A percentile compares a stretch with the other conserved stretches of the same genome.
Evolutionary conservation across 2,888 invertebrate species (phyloP).

Genomic region (Cerceris ruficornis): DNA sequence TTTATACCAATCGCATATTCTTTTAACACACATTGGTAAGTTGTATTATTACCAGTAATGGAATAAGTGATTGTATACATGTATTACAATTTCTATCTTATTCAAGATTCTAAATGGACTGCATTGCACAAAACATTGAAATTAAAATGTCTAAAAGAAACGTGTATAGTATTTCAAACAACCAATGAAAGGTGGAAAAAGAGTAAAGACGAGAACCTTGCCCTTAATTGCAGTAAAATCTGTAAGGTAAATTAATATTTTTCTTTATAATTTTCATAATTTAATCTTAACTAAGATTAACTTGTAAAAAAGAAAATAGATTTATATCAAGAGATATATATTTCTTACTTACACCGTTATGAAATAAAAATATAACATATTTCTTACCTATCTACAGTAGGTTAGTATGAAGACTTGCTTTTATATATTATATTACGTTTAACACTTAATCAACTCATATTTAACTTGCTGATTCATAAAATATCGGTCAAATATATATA

Average conservation of each 20-base stretch:
- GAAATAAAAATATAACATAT: no score
- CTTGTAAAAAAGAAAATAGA: neutral
- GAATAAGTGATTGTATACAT: neutral
- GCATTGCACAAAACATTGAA: slow-evolving; percentile 76
- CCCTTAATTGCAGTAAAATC: slow-evolving; percentile 62
- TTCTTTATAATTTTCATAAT: neutral
- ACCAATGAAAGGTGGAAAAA: slow-evolving; percentile 81
- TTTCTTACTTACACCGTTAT: no score
- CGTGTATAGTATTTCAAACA: slow-evolving; percentile 82
- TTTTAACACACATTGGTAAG: slow-evolving; percentile 83
- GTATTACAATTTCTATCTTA: slow-evolving; percentile 15
- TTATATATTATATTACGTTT: no score
- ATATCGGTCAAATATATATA: no score
- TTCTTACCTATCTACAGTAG: no score
- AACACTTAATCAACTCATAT: no score
- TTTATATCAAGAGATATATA: no score
- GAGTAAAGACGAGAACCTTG: slow-evolving; percentile 77
- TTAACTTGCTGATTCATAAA: no score
- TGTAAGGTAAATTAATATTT: slow-evolving; percentile 65
- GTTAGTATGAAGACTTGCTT: no score
- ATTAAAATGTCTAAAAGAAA: slow-evolving; percentile 81
- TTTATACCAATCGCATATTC: slow-evolving; percentile 85
- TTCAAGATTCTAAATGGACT: slow-evolving; percentile 78
- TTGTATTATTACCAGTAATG: neutral
- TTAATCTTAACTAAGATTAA: neutral